Percentiles rank a stretch among this genome's conserved stretches.
phyloP scores from a whole-genome alignment of 1,140 invertebrate species.

The fruit fly (Drosophila melanogaster) region DNA sequence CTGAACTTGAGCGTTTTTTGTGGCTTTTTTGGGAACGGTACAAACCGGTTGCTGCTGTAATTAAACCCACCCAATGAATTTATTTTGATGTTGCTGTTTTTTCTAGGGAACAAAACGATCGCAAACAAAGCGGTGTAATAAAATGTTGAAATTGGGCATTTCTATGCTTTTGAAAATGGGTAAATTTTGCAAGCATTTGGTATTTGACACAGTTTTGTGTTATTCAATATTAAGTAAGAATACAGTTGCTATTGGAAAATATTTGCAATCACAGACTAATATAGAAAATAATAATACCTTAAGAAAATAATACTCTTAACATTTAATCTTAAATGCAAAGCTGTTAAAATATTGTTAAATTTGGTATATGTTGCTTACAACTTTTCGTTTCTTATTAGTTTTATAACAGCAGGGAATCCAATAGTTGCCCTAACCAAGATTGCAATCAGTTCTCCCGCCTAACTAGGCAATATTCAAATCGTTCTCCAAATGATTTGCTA shows the following conservation, averaged over 20 bases:
- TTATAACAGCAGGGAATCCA: not conserved
- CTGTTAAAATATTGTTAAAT: too few species aligned
- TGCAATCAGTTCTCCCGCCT: not conserved
- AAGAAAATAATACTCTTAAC: too few species aligned
- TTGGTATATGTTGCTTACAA: too few species aligned
- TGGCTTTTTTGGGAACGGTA: slow-evolving; percentile 42
- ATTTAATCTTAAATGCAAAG: too few species aligned
- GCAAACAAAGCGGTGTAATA: slow-evolving; percentile 21
- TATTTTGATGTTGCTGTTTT: slow-evolving; percentile 25
- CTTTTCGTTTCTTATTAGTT: not conserved
- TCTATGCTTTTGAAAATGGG: not conserved
- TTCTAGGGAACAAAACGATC: slow-evolving; percentile 8
- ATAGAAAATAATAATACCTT: too few species aligned
- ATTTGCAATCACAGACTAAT: too few species aligned
- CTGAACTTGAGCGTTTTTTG: slow-evolving; percentile 46
- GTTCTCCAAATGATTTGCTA: slow-evolving; percentile 28
- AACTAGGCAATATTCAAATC: slow-evolving; percentile 40
- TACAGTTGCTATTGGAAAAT: too few species aligned
- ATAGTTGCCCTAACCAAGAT: not conserved
- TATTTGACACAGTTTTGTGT: not conserved
- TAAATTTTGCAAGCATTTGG: not conserved
- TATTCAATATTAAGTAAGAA: too few species aligned
- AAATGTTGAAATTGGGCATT: slow-evolving; percentile 6
- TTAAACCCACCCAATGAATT: slow-evolving; percentile 46
- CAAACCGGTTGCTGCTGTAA: slow-evolving; percentile 68